Conservation (phyloP, 2,113 vertebrate genomes). For the Erinaceus europaeus region DNA sequence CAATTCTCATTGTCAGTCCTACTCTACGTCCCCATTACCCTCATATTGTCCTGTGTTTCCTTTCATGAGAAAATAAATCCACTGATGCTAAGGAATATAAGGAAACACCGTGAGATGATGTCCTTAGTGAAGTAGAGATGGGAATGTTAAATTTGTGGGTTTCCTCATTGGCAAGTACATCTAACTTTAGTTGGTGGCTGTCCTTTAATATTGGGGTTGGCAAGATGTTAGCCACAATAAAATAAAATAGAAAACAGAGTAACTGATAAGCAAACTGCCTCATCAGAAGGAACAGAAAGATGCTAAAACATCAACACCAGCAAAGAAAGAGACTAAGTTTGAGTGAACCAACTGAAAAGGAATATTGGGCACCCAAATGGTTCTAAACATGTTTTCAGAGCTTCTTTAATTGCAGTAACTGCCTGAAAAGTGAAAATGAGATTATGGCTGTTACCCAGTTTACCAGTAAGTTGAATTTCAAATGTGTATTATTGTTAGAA, state of each 20-base stretch:
- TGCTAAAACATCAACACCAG: not conserved
- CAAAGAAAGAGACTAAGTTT: conserved; percentile 3
- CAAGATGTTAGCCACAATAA: not conserved
- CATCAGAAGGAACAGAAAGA: not conserved
- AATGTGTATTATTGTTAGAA: not conserved
- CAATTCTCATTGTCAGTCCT: not conserved
- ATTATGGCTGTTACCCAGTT: not conserved
- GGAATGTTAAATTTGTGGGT: not conserved
- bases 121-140: not conserved
- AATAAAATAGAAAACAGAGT: not conserved
- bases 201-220: not conserved
- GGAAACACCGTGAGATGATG: not conserved
- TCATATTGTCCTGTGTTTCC: not conserved
- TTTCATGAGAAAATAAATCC: conserved; percentile 10
- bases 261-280: not conserved
- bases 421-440: not conserved
- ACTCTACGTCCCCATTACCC: not conserved
- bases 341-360: not conserved
- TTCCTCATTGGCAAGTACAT: not conserved
- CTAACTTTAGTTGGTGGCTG: not conserved
- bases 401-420: not conserved
- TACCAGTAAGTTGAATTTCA: not conserved
- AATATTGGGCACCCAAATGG: not conserved
- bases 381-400: not conserved
- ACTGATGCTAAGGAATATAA: not conserved